These are phyloP conservation scores for Plecotus auritus DNA, from an alignment of 2,113 vertebrate genomes.

Conservation along the genomic window DNA sequence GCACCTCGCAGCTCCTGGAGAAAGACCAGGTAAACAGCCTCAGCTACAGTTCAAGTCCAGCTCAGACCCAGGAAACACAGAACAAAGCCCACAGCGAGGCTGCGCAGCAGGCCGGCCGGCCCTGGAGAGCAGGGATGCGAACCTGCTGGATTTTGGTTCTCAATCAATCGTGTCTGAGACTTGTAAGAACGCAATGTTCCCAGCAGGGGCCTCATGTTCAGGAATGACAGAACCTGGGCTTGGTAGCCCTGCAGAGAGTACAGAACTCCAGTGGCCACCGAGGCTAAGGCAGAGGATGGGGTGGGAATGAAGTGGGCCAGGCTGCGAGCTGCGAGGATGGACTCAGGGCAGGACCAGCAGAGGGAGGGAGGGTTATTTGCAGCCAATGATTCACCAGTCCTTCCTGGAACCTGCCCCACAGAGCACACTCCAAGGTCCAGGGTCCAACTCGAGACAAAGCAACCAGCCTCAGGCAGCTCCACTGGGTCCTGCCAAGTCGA, in stretches of 20 bases:
- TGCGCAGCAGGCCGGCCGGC: not conserved
- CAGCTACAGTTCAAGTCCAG: not conserved
- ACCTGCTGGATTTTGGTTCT: not conserved
- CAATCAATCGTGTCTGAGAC: not conserved
- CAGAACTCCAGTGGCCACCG: not conserved
- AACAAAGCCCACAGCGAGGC: not conserved
- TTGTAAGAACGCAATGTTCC: not conserved
- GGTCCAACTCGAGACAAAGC: not conserved
- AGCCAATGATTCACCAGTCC: slow-evolving; percentile 46
- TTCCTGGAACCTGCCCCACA: slow-evolving; percentile 60
- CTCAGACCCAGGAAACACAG: not conserved
- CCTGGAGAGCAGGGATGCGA: not conserved
- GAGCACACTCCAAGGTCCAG: not conserved
- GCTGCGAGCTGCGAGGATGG: slow-evolving; percentile 33
- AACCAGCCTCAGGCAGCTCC: not conserved
- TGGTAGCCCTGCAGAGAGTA: not conserved
- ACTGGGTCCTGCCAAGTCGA: not conserved
- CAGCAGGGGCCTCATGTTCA: not conserved
- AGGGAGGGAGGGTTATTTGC: slow-evolving; percentile 47
- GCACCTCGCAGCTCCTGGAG: not conserved
- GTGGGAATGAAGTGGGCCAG: slow-evolving; percentile 45
- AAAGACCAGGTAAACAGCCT: not conserved
- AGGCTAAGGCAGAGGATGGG: slow-evolving; percentile 58
- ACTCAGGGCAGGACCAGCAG: not conserved
- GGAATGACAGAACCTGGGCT: not conserved